phyloP scores from a whole-genome alignment of 2,888 invertebrate species.

The Pachliopta kotzebuea region DNA sequence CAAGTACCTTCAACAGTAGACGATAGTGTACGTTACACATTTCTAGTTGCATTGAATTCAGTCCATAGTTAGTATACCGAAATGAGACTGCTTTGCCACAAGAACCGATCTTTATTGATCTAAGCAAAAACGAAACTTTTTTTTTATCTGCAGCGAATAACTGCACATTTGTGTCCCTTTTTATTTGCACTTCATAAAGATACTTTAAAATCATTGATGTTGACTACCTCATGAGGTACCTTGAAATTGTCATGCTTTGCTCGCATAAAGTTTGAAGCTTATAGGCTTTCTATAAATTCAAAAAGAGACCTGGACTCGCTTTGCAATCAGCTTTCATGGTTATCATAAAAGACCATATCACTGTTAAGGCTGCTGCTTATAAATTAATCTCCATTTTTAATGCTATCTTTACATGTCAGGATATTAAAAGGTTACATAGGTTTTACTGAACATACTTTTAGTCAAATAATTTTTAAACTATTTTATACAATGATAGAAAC shows the following conservation, averaged over 20 bases:
- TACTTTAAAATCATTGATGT: too few species aligned
- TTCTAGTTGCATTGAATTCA: constrained; percentile 14
- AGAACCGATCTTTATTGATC: constrained; percentile 23
- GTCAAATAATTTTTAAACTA: background rate
- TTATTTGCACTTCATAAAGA: constrained; percentile 18
- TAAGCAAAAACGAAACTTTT: constrained; percentile 1
- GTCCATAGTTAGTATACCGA: constrained; percentile 20
- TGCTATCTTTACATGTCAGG: constrained; percentile 20
- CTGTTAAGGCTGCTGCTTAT: background rate
- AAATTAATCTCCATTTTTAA: background rate
- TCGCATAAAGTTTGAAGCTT: constrained; percentile 19
- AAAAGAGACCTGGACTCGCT: background rate
- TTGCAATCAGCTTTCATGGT: constrained; percentile 14
- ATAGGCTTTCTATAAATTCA: constrained; percentile 8
- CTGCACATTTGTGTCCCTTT: constrained; percentile 20
- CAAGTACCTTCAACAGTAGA: constrained; percentile 29
- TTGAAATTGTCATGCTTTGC: constrained; percentile 9
- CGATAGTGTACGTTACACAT: constrained; percentile 24
- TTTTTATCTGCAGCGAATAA: constrained; percentile 10
- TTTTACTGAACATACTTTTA: background rate
- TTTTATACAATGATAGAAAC: background rate
- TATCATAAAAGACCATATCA: background rate
- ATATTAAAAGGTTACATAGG: background rate
- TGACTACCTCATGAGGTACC: background rate
- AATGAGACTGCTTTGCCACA: constrained; percentile 23